phyloP scores from a whole-genome alignment of 2,888 invertebrate genomes.

The Himalopsyche kuldschensis region DNA sequence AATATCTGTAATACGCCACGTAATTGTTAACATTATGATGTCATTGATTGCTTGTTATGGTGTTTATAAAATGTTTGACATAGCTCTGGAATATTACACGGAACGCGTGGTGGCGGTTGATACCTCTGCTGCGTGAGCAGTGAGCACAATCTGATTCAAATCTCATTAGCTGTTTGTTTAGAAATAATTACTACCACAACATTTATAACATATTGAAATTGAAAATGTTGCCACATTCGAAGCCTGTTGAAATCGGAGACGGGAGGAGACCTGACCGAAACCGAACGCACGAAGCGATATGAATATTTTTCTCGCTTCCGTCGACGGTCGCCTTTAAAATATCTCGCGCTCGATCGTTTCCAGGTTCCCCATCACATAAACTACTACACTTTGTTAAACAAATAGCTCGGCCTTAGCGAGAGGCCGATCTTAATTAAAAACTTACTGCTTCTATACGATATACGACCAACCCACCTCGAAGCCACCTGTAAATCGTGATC shows the following conservation, averaged over 20 bases:
- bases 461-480: conserved; percentile 22
- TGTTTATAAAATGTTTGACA: neutral
- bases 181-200: conserved; percentile 6
- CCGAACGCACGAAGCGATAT: neutral
- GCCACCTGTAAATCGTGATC: conserved; percentile 36
- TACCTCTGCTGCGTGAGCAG: neutral
- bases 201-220: conserved; percentile 1
- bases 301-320: neutral
- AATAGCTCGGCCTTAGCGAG: conserved; percentile 32
- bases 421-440: conserved; percentile 39
- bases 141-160: neutral
- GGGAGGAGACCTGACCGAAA: neutral
- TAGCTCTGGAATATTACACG: neutral
- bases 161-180: conserved; percentile 8
- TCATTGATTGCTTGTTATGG: neutral
- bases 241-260: neutral
- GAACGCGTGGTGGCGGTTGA: neutral
- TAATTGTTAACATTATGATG: too few relatives aligned
- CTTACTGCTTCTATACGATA: conserved; percentile 31
- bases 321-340: neutral
- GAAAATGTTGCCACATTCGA: conserved; percentile 6
- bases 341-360: neutral
- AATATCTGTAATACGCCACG: too few relatives aligned
- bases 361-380: conserved; percentile 12
- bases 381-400: conserved; percentile 35